Conservation (phyloP, 1,140 invertebrate genomes). For the Trichomalopsis sarcophagae region DNA sequence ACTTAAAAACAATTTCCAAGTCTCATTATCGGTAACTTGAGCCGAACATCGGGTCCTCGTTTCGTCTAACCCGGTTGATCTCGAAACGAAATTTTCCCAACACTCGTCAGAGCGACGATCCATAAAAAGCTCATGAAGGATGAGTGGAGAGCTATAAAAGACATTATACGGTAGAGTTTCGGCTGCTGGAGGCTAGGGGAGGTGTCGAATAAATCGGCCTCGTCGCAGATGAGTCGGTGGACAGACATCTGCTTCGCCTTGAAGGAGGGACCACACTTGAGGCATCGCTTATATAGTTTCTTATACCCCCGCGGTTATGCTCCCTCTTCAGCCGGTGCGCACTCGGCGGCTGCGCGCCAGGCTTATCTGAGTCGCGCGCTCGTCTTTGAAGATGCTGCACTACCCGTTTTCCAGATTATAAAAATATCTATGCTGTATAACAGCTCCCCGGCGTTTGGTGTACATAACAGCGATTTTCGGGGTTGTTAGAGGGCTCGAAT, state of each 20-base stretch:
- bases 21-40: background rate
- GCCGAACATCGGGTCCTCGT: background rate
- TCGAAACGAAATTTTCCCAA: background rate
- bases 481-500: background rate
- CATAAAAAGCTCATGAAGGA: background rate
- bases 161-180: constrained; percentile 3
- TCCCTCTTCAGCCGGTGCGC: background rate
- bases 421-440: background rate
- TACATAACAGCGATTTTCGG: background rate
- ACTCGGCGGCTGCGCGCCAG: background rate
- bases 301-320: background rate
- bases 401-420: background rate
- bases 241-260: background rate
- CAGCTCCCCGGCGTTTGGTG: background rate
- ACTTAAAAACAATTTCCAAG: background rate
- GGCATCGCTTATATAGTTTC: constrained; percentile 2
- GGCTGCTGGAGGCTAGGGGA: constrained; percentile 19
- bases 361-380: background rate
- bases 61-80: background rate
- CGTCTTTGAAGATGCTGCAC: constrained; percentile 35
- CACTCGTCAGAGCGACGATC: background rate
- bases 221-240: background rate
- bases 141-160: background rate
- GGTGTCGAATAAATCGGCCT: constrained; percentile 37
- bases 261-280: constrained; percentile 7